A percentile compares a stretch with the other conserved stretches of the same genome.
These are phyloP conservation scores for Pomatostomus ruficeps DNA, from an alignment of 2,113 vertebrate species.

Conservation along the genomic window DNA sequence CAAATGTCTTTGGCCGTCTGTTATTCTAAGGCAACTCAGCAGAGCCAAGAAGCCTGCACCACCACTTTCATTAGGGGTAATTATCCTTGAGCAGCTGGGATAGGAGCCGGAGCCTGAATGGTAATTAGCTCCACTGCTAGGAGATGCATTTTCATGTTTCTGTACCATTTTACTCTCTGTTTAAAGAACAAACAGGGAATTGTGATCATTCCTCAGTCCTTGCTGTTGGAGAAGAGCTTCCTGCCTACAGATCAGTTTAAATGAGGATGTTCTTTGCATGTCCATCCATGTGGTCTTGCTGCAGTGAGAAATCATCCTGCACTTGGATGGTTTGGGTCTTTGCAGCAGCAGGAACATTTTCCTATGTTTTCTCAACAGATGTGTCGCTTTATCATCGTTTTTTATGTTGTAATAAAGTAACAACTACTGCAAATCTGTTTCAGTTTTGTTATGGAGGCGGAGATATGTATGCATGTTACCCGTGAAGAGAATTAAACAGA, in stretches of 20 bases:
- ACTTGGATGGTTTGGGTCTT: neutral
- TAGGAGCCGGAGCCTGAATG: constrained; percentile 24
- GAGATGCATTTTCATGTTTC: constrained; percentile 3
- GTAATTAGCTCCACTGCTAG: constrained; percentile 46
- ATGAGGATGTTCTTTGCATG: constrained; percentile 2
- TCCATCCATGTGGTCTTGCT: neutral
- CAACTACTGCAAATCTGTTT: neutral
- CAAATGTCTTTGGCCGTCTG: neutral
- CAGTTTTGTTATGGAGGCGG: neutral
- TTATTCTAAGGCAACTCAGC: constrained; percentile 10
- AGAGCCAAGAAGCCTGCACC: constrained; percentile 45
- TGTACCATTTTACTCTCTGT: constrained; percentile 2
- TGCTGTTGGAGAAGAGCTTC: neutral
- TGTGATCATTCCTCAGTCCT: neutral
- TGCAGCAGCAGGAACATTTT: neutral
- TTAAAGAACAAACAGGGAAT: neutral
- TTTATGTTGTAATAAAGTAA: neutral
- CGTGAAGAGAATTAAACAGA: neutral
- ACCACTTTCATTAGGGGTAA: constrained; percentile 55
- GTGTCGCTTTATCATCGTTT: neutral
- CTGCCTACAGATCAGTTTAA: neutral
- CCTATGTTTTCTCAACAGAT: neutral
- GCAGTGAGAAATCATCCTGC: neutral
- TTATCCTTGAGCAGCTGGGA: constrained; percentile 51
- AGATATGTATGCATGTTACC: neutral